phyloP scores from a whole-genome alignment of 2,113 vertebrate genomes.

The Ophthalmolycus amberensis region DNA sequence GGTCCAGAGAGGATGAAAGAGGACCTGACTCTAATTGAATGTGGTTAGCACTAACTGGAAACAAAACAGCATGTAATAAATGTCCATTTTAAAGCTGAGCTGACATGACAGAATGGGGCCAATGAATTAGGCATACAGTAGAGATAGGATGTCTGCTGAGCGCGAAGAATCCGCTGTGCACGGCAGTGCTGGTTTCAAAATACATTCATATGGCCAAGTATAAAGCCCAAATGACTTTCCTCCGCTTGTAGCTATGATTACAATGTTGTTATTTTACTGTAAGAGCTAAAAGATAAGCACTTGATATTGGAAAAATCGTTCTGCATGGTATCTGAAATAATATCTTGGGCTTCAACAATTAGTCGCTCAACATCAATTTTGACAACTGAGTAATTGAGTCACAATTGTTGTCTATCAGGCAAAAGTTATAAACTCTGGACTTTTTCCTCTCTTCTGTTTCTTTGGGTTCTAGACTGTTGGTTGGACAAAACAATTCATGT shows the following conservation, averaged over 20 bases:
- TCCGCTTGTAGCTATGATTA: neutral
- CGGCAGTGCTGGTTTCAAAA: constrained; percentile 24
- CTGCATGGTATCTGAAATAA: neutral
- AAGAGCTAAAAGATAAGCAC: neutral
- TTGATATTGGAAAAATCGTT: neutral
- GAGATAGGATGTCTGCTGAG: constrained; percentile 40
- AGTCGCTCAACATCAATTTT: neutral
- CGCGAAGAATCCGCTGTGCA: constrained; percentile 17
- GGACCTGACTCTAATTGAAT: constrained; percentile 74
- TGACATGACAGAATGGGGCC: constrained; percentile 74
- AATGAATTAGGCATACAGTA: constrained; percentile 70
- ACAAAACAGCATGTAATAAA: constrained; percentile 77
- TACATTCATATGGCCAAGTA: constrained; percentile 14
- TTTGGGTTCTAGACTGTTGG: neutral
- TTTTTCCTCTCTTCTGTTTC: neutral
- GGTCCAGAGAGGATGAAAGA: constrained; percentile 57
- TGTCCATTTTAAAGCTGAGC: constrained; percentile 62
- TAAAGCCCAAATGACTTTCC: neutral
- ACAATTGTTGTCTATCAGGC: no score
- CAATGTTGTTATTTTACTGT: neutral
- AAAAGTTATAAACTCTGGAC: neutral
- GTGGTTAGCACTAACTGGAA: constrained; percentile 76
- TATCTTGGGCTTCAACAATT: neutral
- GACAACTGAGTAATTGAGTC: neutral
- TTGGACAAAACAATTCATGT: neutral